phyloP scores from a whole-genome alignment of 2,888 invertebrate species.

The Torymus texanus region DNA sequence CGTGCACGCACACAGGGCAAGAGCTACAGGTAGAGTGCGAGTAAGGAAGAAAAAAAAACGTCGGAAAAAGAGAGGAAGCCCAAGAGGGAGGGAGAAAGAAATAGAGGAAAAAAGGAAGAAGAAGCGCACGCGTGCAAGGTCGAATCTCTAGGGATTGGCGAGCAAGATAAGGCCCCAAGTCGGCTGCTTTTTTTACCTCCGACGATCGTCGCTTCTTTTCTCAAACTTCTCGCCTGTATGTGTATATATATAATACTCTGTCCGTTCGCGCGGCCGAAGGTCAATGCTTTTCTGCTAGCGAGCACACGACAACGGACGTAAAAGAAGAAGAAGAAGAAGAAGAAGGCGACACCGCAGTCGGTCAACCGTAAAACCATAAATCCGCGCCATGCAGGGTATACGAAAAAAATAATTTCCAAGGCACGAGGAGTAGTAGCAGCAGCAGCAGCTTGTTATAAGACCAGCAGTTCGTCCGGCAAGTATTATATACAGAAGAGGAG shows the following conservation, averaged over 20 bases:
- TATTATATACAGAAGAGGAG: slow-evolving; percentile 67
- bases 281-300: slow-evolving; percentile 59
- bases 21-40: slow-evolving; percentile 20
- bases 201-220: background rate
- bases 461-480: slow-evolving; percentile 24
- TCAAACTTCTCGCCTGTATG: background rate
- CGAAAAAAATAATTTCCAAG: slow-evolving; percentile 62
- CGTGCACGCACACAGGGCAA: background rate
- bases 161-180: slow-evolving; percentile 62
- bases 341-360: slow-evolving; percentile 70
- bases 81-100: slow-evolving; percentile 3
- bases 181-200: slow-evolving; percentile 43
- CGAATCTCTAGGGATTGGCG: slow-evolving; percentile 58
- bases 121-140: slow-evolving; percentile 57
- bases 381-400: slow-evolving; percentile 64
- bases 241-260: background rate
- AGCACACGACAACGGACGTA: slow-evolving; percentile 59
- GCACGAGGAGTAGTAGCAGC: slow-evolving; percentile 6
- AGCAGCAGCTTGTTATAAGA: slow-evolving; percentile 45
- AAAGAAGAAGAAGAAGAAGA: slow-evolving; percentile 57
- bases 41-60: slow-evolving; percentile 11
- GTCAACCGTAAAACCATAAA: slow-evolving; percentile 73
- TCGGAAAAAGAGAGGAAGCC: slow-evolving; percentile 44
- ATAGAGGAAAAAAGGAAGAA: background rate
- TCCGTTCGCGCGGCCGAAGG: slow-evolving; percentile 62